Evolutionary conservation across 2,888 invertebrate species (phyloP).

Genomic region (Cataglyphis cursor): DNA sequence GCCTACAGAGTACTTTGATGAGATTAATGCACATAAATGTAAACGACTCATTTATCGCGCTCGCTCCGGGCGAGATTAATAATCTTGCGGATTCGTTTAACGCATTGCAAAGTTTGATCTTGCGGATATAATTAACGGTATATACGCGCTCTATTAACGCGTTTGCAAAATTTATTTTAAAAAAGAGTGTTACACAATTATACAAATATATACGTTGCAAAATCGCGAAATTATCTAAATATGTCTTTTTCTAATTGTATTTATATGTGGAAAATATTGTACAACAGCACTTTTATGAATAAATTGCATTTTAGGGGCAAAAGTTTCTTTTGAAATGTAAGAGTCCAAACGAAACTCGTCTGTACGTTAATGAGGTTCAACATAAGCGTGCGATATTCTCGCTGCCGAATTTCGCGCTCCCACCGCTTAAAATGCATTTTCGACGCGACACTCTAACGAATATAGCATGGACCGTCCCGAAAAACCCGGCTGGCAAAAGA

Average conservation of each 20-base stretch:
- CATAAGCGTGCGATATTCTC: conserved; percentile 23
- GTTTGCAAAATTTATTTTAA: conserved; percentile 1
- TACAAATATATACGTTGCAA: conserved; percentile 2
- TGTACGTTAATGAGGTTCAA: conserved; percentile 34
- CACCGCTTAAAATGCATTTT: conserved; percentile 42
- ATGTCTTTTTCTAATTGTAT: neutral
- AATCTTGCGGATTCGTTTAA: conserved; percentile 57
- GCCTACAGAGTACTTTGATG: conserved; percentile 59
- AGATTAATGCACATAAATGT: conserved; percentile 65
- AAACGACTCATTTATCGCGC: conserved; percentile 57
- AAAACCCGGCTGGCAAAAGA: conserved; percentile 60
- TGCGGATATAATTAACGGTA: conserved; percentile 33
- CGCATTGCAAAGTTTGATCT: conserved; percentile 47
- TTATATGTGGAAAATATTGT: neutral
- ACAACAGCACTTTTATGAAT: neutral
- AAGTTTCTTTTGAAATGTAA: conserved; percentile 32
- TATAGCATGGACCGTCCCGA: conserved; percentile 39
- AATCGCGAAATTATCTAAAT: neutral
- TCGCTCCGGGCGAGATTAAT: conserved; percentile 55
- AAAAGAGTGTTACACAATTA: neutral
- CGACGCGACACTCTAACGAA: conserved; percentile 44
- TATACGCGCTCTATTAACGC: conserved; percentile 11
- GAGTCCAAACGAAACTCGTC: neutral
- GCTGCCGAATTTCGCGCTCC: conserved; percentile 26
- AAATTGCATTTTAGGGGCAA: neutral